These are phyloP conservation scores for Gastrophryne carolinensis DNA, from an alignment of 2,797 vertebrate species.

Conservation along the genomic window DNA sequence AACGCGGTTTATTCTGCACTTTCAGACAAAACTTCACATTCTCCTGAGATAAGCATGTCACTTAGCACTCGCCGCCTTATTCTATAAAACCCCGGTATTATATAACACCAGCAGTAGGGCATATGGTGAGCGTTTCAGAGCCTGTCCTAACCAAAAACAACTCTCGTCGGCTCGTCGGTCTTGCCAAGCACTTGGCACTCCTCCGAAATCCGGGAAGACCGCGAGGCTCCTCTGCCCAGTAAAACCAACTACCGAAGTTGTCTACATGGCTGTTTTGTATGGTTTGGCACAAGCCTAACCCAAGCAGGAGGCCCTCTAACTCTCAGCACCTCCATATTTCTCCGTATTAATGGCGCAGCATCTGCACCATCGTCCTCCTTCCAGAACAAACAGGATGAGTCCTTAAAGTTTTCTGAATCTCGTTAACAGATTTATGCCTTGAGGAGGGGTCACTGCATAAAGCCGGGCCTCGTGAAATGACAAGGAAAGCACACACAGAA, in stretches of 20 bases:
- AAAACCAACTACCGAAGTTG: neutral
- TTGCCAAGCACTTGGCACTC: neutral
- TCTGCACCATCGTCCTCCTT: neutral
- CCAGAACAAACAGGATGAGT: neutral
- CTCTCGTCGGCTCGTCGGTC: neutral
- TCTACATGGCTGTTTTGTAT: neutral
- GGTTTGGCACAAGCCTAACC: neutral
- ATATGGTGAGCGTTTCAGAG: neutral
- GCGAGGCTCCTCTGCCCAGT: neutral
- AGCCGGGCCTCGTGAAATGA: neutral
- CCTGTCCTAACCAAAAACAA: conserved; percentile 3
- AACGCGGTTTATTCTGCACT: too few species aligned
- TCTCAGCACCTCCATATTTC: neutral
- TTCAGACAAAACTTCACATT: too few species aligned
- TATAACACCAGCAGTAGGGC: neutral
- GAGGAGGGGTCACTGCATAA: neutral
- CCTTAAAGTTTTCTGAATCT: neutral
- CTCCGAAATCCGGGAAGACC: neutral
- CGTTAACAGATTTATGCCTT: neutral
- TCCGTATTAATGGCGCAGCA: neutral
- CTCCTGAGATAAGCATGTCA: too few species aligned
- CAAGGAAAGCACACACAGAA: neutral
- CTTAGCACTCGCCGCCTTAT: too few species aligned
- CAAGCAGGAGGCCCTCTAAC: neutral
- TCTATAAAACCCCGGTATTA: neutral